Base-by-base conservation (phyloP, 1,140 invertebrate genomes). In the Hyles vespertilio region DNA sequence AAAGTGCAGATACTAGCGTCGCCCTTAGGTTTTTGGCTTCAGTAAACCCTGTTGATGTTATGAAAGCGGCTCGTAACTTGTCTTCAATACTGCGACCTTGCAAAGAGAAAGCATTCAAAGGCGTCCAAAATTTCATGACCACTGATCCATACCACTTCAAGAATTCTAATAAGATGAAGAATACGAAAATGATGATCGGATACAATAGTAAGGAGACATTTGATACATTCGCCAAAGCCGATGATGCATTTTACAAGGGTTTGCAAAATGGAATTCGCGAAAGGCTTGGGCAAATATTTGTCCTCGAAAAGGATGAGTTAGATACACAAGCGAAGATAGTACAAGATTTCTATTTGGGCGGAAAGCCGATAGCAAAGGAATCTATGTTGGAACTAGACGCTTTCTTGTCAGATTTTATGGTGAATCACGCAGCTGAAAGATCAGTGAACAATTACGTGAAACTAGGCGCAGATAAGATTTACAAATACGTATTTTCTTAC, bases 401-500 rank as follows among this genome's bases (percentile, higher is more conserved):
- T 32, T 67, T 70, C 48, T 32, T 36, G 3, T 63, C 64, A 0
- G 70, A 73, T 51, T 70, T 67, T 33, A 63, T 52, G 32, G 2
- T 67, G 8, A 73, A 67, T 33, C 40, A 63, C 45, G 57, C 62
- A 22, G 61, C 36, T 22, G 67, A 70, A 32, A 53, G 46, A 22
- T 61, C 67, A 3, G 65, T 70, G 0, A 50, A 45, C 8, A 67
- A 58, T 10, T 63, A 52, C 47, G 11, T 70, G 0, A 52, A 65
- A 3, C 60, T 65, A 22, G 56, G 55, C 2, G 57, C 45, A 3
- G 22, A 12, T 3, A 59, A 54, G 5, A 54, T 70, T 1, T 73
- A 62, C 12, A 69, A 73, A 43, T 73, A 73, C 58, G 5, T 70
- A 33, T 73, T 73, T 44, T 73, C 70, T 0, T 73, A 67, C 36